Conservation (phyloP, 2,888 invertebrate species). For the Stramonita haemastoma region DNA sequence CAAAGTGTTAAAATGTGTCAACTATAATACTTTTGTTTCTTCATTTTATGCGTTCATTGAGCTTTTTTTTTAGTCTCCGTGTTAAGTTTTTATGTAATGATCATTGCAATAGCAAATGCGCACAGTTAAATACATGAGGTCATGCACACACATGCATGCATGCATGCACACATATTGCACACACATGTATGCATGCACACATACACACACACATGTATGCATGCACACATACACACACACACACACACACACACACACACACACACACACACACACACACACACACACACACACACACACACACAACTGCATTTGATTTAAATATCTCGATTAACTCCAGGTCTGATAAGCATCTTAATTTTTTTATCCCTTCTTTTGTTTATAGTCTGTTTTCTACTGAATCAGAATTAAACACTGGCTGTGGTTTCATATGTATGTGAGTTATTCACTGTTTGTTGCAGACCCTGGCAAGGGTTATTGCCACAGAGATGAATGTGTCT, state of each 20-base stretch:
- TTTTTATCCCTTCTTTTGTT: too few species aligned
- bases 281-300: constrained; percentile 2
- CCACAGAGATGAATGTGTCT: constrained; percentile 86
- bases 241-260: neutral
- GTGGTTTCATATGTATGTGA: neutral
- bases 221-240: constrained; percentile 8
- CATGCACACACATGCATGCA: too few species aligned
- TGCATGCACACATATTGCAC: neutral
- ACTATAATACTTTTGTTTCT: too few species aligned
- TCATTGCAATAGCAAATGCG: too few species aligned
- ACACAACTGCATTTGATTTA: neutral
- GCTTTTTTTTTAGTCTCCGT: too few species aligned
- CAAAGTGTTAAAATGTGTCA: too few species aligned
- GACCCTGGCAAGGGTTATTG: constrained; percentile 88
- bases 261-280: neutral
- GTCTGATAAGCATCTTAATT: too few species aligned
- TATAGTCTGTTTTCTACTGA: too few species aligned
- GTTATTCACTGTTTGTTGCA: constrained; percentile 62
- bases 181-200: neutral
- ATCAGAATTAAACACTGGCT: neutral
- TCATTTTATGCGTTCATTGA: too few species aligned
- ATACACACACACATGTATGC: neutral
- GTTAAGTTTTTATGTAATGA: too few species aligned
- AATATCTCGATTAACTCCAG: too few species aligned
- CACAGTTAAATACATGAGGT: too few species aligned